Base-by-base conservation (phyloP, 2,113 vertebrate species). In the Craseonycteris thonglongyai region DNA sequence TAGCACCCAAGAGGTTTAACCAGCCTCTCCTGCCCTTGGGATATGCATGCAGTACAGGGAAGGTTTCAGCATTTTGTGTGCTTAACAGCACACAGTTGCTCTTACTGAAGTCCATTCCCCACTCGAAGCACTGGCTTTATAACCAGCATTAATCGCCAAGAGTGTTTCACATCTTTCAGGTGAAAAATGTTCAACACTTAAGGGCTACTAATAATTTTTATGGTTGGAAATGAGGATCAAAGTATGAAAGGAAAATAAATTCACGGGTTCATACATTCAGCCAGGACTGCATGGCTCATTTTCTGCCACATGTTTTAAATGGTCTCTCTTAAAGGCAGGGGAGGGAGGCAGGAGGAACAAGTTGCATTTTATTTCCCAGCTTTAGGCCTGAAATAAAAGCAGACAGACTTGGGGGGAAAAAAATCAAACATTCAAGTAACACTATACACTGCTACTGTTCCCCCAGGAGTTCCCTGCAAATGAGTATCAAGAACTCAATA, bases 201-300 rank as follows among this genome's bases (percentile, higher is more conserved):
- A 98, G 97, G 96, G 98, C 97, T 98, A 96, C 98, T 96, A 96
- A 97, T 98, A 98, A 97, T 97, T 98, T 98, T 98, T 98, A 98
- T 98, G 97, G 96, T 68, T 98, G 97, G 96, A 98, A 98, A 97
- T 88, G 96, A 98, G 98, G 98, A 98, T 98, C 98, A 98, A 98
- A 98, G 98, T 95, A 97, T 79, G 59, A 95, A 93, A 91, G 94
- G 81, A 83, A 96, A 97, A 95, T 93, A 96, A 96, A 97, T 97
- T 89, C 86, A 88, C 82, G 91, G 96, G 96, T 96, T 95, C 85
- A 63, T 96, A 90, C 81, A 94, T 81, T 93, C 96, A 97, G 98
- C 98, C 97, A 98, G 98, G 97, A 87, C 97, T 97, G 96, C 88
- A 75, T 93, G 97, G 98, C 96, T 97, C 93, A 95, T 96, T 82